Conservation (phyloP, 2,113 vertebrate genomes). For the Sisor rabdophorus region DNA sequence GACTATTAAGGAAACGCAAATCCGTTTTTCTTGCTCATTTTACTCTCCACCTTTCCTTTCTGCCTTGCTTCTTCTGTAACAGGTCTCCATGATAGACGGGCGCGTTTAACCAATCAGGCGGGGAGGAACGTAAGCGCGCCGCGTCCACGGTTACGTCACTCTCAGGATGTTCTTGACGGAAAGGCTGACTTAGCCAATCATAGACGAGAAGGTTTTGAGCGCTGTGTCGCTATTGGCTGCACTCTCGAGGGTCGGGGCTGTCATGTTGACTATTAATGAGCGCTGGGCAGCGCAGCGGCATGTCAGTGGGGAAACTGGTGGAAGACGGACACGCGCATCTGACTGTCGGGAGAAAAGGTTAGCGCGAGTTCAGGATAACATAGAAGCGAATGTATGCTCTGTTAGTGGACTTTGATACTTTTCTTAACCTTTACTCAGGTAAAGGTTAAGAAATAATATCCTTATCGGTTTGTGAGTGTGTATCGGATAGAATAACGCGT, state of each 20-base stretch:
- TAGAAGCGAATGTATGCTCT: not conserved
- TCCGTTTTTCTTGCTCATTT: conserved; percentile 64
- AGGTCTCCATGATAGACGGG: conserved; percentile 62
- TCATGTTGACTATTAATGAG: conserved; percentile 76
- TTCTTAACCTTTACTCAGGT: conserved; percentile 47
- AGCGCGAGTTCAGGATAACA: conserved; percentile 51
- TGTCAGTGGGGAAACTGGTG: conserved; percentile 78
- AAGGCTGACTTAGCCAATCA: conserved; percentile 73
- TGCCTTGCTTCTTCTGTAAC: conserved; percentile 13
- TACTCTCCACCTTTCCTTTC: conserved; percentile 46
- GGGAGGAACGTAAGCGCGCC: conserved; percentile 66
- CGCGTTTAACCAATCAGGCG: conserved; percentile 72
- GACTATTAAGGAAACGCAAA: conserved; percentile 68
- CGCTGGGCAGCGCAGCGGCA: conserved; percentile 79
- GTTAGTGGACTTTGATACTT: conserved; percentile 64
- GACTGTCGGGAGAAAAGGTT: conserved; percentile 74
- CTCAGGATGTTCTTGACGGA: conserved; percentile 53
- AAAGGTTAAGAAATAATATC: not conserved
- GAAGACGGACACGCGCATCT: conserved; percentile 73
- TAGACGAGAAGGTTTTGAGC: conserved; percentile 66
- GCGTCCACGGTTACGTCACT: conserved; percentile 37
- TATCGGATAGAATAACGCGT: conserved; percentile 58
- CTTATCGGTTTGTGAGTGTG: conserved; percentile 56
- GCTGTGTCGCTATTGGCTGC: conserved; percentile 74
- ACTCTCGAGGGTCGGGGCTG: conserved; percentile 74